phyloP scores from a whole-genome alignment of 2,113 vertebrate species.

The Dasypus novemcinctus region DNA sequence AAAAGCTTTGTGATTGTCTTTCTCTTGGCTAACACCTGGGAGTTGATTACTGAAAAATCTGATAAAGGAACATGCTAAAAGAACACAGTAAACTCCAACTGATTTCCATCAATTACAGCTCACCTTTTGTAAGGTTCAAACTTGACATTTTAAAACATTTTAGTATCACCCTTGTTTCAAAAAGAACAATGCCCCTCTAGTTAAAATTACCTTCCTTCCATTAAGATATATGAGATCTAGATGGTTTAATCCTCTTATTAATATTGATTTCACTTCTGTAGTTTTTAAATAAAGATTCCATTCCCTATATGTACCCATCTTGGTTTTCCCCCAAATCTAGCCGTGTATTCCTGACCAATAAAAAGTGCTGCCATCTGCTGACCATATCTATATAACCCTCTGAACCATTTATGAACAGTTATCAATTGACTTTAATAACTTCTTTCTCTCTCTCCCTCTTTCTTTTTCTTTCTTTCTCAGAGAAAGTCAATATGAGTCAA shows the following conservation, averaged over 20 bases:
- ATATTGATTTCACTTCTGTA: background rate
- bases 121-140: slow-evolving; percentile 31
- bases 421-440: too few species aligned
- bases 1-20: background rate
- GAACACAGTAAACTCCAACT: background rate
- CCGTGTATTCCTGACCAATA: background rate
- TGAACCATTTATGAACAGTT: too few species aligned
- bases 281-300: slow-evolving; percentile 45
- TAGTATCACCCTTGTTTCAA: slow-evolving; percentile 18
- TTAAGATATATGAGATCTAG: background rate
- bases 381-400: background rate
- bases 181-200: background rate
- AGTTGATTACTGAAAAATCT: slow-evolving; percentile 35
- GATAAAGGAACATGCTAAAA: slow-evolving; percentile 35
- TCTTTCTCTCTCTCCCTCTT: too few species aligned
- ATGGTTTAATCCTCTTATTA: background rate
- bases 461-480: background rate
- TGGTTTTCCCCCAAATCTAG: background rate
- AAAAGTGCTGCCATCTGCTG: slow-evolving; percentile 57
- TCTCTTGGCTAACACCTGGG: slow-evolving; percentile 27
- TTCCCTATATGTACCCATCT: background rate
- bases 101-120: slow-evolving; percentile 26
- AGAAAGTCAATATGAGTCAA: background rate
- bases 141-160: slow-evolving; percentile 55
- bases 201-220: slow-evolving; percentile 46